Conservation (phyloP, 2,888 invertebrate genomes). For the Epinotia bilunana region DNA sequence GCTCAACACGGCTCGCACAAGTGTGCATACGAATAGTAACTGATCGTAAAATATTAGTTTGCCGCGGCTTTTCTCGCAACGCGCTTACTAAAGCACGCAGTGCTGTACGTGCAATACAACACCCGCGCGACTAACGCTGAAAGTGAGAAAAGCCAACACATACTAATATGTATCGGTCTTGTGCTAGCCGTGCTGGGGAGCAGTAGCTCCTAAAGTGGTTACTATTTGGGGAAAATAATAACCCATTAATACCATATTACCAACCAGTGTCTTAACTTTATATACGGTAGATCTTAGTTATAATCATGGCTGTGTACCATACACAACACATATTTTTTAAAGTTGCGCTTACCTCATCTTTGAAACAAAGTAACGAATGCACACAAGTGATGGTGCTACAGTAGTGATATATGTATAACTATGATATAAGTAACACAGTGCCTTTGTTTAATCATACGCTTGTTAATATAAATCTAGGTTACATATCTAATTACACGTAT, state of each 20-base stretch:
- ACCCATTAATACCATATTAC: background rate
- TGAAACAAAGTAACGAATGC: slow-evolving; percentile 6
- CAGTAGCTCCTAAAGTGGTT: background rate
- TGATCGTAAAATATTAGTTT: too few species aligned
- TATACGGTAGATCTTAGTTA: background rate
- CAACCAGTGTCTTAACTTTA: background rate
- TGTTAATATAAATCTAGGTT: slow-evolving; percentile 18
- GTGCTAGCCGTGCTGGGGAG: background rate
- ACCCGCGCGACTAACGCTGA: background rate
- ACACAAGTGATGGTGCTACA: slow-evolving; percentile 34
- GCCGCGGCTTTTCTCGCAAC: too few species aligned
- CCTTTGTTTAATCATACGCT: slow-evolving; percentile 34
- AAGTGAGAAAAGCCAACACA: background rate
- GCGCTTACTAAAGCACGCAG: too few species aligned
- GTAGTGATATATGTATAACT: slow-evolving; percentile 32
- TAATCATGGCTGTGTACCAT: background rate
- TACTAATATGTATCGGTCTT: background rate
- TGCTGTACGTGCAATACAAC: background rate
- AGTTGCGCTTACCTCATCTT: background rate
- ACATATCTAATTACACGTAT: background rate
- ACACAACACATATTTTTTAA: background rate
- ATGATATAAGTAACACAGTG: slow-evolving; percentile 29
- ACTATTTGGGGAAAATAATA: background rate
- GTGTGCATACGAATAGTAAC: background rate
- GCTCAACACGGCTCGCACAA: background rate